Evolutionary conservation across 2,113 vertebrate species (phyloP).

Genomic region (Sprattus sprattus): DNA sequence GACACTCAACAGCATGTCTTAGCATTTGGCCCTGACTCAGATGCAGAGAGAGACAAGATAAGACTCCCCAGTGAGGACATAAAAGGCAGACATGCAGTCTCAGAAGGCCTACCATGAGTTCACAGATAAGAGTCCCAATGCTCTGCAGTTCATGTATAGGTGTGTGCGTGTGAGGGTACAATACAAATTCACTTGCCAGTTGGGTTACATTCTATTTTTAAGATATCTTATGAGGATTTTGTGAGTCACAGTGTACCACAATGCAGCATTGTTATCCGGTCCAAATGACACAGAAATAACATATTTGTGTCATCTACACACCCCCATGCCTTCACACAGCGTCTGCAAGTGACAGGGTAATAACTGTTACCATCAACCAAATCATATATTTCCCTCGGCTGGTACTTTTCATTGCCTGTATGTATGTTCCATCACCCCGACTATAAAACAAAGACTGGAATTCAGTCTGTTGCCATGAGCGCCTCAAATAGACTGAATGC

Average conservation of each 20-base stretch:
- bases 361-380: background rate
- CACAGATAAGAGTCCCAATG: background rate
- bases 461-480: constrained; percentile 21
- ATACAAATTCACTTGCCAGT: background rate
- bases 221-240: background rate
- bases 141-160: background rate
- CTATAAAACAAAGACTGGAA: constrained; percentile 19
- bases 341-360: background rate
- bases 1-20: constrained; percentile 8
- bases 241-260: background rate
- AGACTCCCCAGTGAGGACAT: background rate
- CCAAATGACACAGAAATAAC: constrained; percentile 9
- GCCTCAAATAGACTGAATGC: constrained; percentile 28
- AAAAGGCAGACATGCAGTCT: background rate
- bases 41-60: background rate
- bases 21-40: background rate
- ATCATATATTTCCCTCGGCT: background rate
- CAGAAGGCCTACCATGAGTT: background rate
- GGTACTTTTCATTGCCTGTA: background rate
- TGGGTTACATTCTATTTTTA: background rate
- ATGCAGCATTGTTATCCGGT: background rate
- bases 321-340: background rate
- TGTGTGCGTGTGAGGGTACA: background rate
- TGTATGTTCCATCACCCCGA: constrained; percentile 16
- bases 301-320: background rate